Evolutionary conservation across 2,113 vertebrate species (phyloP).

Genomic region (Petrocephalus microphthalmus): DNA sequence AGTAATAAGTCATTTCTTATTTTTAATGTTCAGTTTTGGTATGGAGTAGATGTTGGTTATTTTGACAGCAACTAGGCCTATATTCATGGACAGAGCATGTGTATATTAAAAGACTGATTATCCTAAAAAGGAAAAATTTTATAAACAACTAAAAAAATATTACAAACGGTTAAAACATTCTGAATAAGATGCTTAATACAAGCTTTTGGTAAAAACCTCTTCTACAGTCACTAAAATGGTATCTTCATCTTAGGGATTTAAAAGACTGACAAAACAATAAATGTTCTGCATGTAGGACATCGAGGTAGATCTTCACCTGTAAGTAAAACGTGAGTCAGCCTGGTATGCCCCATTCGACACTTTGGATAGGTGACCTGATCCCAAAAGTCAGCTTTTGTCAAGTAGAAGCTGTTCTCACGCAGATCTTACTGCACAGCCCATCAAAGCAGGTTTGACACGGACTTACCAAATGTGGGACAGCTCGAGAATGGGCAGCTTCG

Average conservation of each 20-base stretch:
- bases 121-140: not conserved
- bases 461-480: constrained; percentile 84
- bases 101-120: not conserved
- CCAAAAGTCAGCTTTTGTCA: not conserved
- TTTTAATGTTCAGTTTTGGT: not conserved
- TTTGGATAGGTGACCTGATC: not conserved
- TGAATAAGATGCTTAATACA: not conserved
- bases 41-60: not conserved
- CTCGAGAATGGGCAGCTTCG: constrained; percentile 80
- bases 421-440: not conserved
- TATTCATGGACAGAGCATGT: not conserved
- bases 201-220: not conserved
- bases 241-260: not conserved
- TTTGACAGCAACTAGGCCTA: not conserved
- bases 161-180: not conserved
- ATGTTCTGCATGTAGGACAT: not conserved
- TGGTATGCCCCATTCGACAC: not conserved
- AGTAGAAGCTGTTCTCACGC: not conserved
- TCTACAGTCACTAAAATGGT: not conserved
- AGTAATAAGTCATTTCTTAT: not conserved
- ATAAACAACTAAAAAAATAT: not conserved
- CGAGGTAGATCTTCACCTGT: not conserved
- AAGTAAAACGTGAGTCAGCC: not conserved
- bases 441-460: not conserved
- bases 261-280: not conserved